Evolutionary conservation across 2,113 vertebrate genomes (phyloP).

Genomic region (Oryzias javanicus): DNA sequence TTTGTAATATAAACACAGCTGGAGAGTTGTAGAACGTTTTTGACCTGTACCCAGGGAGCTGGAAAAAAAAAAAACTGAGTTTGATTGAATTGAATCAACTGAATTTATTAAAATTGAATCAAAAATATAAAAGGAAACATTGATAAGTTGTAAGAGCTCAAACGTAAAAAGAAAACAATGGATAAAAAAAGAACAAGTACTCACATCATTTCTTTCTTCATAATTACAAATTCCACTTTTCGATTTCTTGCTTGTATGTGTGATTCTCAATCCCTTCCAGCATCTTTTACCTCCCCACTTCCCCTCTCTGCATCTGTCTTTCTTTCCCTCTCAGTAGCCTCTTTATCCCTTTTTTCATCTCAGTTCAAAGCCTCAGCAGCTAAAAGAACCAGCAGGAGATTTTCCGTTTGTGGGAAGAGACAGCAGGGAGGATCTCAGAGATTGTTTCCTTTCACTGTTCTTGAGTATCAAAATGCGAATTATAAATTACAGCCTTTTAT

Average conservation of each 20-base stretch:
- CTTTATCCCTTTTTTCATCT: conserved; percentile 53
- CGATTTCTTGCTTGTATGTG: conserved; percentile 27
- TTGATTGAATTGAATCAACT: too few species aligned
- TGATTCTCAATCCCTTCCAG: conserved; percentile 44
- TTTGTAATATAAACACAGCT: too few species aligned
- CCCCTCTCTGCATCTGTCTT: conserved; percentile 35
- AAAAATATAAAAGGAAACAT: neutral
- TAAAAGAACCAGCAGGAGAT: conserved; percentile 67
- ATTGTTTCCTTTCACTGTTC: conserved; percentile 56
- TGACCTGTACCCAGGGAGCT: conserved; percentile 15
- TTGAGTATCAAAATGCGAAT: conserved; percentile 52
- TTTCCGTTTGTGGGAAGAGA: conserved; percentile 68
- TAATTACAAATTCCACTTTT: conserved; percentile 34
- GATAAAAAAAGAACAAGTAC: neutral
- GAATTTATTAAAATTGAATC: neutral
- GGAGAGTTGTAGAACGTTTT: too few species aligned
- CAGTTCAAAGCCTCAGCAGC: conserved; percentile 68
- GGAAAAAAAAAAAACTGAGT: conserved; percentile 20
- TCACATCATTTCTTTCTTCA: neutral
- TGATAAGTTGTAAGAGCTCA: neutral
- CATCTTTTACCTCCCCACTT: conserved; percentile 45
- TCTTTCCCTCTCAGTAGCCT: conserved; percentile 52
- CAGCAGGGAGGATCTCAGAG: conserved; percentile 61
- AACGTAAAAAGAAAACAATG: conserved; percentile 2
- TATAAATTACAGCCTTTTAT: conserved; percentile 45